Evolutionary conservation across 2,113 vertebrate genomes (phyloP).

Genomic region (Menura novaehollandiae): DNA sequence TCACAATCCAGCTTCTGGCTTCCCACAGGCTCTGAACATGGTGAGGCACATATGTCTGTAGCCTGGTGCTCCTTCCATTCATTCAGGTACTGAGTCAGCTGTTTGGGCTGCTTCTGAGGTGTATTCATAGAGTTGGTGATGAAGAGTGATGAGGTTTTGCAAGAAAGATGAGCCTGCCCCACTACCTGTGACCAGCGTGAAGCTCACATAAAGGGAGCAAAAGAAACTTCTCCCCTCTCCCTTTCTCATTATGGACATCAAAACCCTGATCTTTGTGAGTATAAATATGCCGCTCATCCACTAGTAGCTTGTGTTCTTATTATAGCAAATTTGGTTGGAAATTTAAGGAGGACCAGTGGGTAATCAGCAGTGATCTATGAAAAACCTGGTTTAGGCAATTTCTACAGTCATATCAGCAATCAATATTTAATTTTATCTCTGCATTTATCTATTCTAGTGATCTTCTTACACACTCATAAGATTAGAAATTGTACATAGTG

Average conservation of each 20-base stretch:
- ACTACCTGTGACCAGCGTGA: background rate
- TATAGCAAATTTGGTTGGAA: background rate
- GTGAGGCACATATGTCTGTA: background rate
- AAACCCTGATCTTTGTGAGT: background rate
- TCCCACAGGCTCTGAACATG: background rate
- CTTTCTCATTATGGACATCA: background rate
- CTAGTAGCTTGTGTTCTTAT: background rate
- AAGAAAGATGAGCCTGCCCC: background rate
- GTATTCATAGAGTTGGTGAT: background rate
- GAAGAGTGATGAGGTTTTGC: background rate
- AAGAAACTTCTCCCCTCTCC: background rate
- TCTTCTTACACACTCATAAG: background rate
- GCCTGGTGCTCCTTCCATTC: background rate
- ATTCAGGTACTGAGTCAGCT: background rate
- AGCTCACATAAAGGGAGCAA: background rate
- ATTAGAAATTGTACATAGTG: background rate
- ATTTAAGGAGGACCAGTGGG: background rate
- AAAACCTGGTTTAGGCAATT: background rate
- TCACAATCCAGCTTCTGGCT: background rate
- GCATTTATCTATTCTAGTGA: background rate
- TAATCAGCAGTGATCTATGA: background rate
- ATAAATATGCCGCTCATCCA: background rate
- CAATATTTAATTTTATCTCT: background rate
- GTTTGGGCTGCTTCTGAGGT: background rate
- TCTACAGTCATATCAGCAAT: background rate